Base-by-base conservation (phyloP, 1,140 invertebrate species). In the Macrostomum lignano region DNA sequence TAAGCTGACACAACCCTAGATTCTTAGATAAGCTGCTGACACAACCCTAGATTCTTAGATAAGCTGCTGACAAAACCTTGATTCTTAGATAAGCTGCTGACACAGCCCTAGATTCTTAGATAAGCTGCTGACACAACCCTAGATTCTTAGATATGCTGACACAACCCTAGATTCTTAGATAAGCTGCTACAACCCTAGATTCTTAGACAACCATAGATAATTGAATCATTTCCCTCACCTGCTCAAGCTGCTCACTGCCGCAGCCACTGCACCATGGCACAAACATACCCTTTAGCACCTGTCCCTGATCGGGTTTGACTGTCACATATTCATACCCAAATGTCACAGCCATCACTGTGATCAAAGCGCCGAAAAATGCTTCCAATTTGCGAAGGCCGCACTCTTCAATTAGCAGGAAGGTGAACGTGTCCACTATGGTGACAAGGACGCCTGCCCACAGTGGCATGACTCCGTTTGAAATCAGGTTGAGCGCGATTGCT, bases 321-420 rank as follows among this genome's bases (percentile, higher is more conserved):
- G 66, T 60, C 7, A 74, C 52, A 47, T 77, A 82, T n/a, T n/a
- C n/a, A n/a, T 77, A 86, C 20, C 79, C 78, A 59, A 86, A 86
- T 3, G 74, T 71, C 6, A 78, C 43, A 25, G 70, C 77, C 79
- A 86, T 86, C 1, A 74, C 51, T 2, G 65, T 56, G 38, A 86
- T 86, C 0, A 86, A 62, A 39, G 76, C 61, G 19, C 65, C 73
- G 58, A 86, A 86, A 43, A 86, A 70, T 7, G 72, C 60, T 58
- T 86, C 79, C 36, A 86, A 55, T 58, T 82, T 82, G 40, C 79
- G 59, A 11, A 86, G 59, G 10, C 79, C 79, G 60, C 79, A 84
- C 45, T 74, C 79, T 47, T 86, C 79, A 33, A 86, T 55, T 38
- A 81, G 67, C 36, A 86, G 61, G 60, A 86, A 86, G n/a, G 76